Evolutionary conservation across 2,888 invertebrate species (phyloP), one percentile per base, ranked within the genome.

Genomic region (Maniola hyperantus): DNA sequence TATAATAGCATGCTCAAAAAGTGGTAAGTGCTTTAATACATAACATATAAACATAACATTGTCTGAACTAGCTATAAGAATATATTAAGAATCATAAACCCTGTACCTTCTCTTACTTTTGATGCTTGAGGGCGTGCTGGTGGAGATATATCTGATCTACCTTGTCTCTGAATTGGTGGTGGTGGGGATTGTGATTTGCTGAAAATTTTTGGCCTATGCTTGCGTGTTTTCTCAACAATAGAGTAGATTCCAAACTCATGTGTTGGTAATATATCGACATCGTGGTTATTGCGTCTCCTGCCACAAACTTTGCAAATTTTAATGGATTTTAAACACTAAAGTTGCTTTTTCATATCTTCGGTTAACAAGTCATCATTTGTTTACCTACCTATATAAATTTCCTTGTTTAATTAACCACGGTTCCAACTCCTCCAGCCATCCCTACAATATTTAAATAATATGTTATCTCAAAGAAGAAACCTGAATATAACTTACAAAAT

Each of bases 301-400:
- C 68, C 70, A 76, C 71, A 81, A 77, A 79, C 79, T 81, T 83
- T 76, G 73, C 69, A 70, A 77, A 75, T 73, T 72, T 83, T 74
- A 84, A 72, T 75, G 42, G 7, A 39, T 46, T 71, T 73, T n/a
- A 54, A 61, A 44, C 66, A 42, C 64, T 62, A 61, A 63, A 26
- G 34, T 62, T 58, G 34, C 33, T 61, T 50, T 60, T 67, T 5
- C 42, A 60, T 69, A n/a, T 66, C 26, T 60, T 53, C 8, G 46
- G 53, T 65, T 73, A 73, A 61, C 57, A 78, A 74, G 73, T 77
- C 71, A 76, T 83, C 76, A 82, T 74, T 76, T 81, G 73, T 79
- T 86, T 90, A 94, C 93, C 94, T 90, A 94, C 93, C 94, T 93
- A 83, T 93, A 94, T 74, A 93, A 76, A 76, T 89, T 92, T 18